phyloP scores from a whole-genome alignment of 2,888 invertebrate genomes.

The Syrphus vitripennis region DNA sequence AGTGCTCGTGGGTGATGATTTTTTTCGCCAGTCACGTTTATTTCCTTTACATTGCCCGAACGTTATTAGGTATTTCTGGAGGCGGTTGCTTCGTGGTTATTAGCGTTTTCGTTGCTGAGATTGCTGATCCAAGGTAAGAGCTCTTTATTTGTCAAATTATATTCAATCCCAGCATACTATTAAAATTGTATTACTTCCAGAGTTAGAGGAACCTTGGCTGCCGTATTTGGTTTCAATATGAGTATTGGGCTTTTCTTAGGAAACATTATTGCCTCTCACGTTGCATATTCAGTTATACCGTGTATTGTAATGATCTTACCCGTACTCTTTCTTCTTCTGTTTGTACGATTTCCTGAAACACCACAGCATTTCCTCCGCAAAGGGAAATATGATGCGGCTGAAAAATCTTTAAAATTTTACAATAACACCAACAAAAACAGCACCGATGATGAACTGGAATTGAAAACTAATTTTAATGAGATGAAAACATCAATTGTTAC shows the following conservation, averaged over 20 bases:
- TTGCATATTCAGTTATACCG: constrained; percentile 77
- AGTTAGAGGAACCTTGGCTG: constrained; percentile 78
- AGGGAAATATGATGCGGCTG: constrained; percentile 73
- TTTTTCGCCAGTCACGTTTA: constrained; percentile 76
- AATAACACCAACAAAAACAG: constrained; percentile 72
- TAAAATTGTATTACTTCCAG: constrained; percentile 63
- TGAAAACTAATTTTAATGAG: constrained; percentile 73
- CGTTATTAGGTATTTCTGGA: constrained; percentile 77
- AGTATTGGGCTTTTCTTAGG: constrained; percentile 77
- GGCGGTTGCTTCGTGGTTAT: constrained; percentile 77
- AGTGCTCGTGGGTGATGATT: constrained; percentile 77
- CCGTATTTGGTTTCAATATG: constrained; percentile 76
- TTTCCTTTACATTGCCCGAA: constrained; percentile 77
- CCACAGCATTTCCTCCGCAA: constrained; percentile 75
- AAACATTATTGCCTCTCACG: constrained; percentile 75
- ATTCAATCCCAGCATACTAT: too few species aligned
- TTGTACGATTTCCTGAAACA: constrained; percentile 77
- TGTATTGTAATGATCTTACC: constrained; percentile 75
- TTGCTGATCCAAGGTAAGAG: constrained; percentile 78
- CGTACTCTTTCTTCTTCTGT: constrained; percentile 73
- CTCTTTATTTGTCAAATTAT: too few species aligned
- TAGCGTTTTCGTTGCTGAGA: constrained; percentile 79
- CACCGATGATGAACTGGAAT: constrained; percentile 72
- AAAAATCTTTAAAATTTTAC: constrained; percentile 76
- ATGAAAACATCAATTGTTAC: constrained; percentile 72